These are phyloP conservation scores for Mamestra brassicae DNA, from an alignment of 2,888 invertebrate genomes.

Conservation along the genomic window DNA sequence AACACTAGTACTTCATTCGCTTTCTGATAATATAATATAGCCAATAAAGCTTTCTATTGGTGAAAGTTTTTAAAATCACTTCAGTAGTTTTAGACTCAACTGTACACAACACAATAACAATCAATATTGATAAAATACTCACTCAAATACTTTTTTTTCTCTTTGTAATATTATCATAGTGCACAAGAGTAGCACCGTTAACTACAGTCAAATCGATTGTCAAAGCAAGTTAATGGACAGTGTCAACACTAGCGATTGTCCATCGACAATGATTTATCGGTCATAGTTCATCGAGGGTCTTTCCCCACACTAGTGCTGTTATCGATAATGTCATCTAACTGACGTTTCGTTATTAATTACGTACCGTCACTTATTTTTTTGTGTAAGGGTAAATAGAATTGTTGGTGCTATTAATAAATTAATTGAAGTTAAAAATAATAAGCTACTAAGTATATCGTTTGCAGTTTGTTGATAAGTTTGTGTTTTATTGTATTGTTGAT, in stretches of 20 bases:
- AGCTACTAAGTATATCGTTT: neutral
- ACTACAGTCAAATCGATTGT: constrained; percentile 17
- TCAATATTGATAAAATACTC: no score
- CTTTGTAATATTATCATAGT: no score
- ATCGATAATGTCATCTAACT: constrained; percentile 35
- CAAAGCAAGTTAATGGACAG: constrained; percentile 22
- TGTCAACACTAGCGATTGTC: constrained; percentile 41
- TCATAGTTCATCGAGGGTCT: constrained; percentile 30
- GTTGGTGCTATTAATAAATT: neutral
- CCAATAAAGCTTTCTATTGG: no score
- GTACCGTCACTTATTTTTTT: constrained; percentile 16
- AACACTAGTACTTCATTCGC: no score
- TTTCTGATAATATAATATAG: no score
- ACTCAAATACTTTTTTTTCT: no score
- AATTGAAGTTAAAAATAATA: neutral
- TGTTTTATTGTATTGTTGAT: no score
- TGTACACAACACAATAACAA: no score
- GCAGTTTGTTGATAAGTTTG: no score
- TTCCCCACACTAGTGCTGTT: constrained; percentile 25
- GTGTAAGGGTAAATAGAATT: constrained; percentile 3
- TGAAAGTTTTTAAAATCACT: no score
- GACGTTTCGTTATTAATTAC: constrained; percentile 44
- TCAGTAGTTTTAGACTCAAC: no score
- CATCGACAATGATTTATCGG: constrained; percentile 46
- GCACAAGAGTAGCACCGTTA: neutral